Evolutionary conservation across 2,797 vertebrate species (phyloP).

Genomic region (Sternotherus odoratus): DNA sequence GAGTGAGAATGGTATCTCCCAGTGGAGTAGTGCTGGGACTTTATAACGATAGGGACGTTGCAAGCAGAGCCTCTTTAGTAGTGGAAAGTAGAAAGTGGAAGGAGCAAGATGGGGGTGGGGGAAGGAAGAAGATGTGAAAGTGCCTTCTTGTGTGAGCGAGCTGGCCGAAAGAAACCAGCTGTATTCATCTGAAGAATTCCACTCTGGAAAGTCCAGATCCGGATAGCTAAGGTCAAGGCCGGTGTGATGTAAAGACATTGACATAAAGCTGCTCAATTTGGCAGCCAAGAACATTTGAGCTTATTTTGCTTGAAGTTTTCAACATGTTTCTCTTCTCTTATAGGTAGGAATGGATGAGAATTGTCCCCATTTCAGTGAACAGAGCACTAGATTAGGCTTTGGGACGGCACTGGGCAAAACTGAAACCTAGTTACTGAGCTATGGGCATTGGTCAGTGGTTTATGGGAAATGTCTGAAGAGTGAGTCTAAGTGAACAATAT

Average conservation of each 20-base stretch:
- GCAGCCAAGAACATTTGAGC: constrained; percentile 56
- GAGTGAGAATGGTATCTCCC: neutral
- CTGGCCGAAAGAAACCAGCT: neutral
- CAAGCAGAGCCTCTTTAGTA: neutral
- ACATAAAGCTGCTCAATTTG: constrained; percentile 3
- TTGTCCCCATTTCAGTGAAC: neutral
- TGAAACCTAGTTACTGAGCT: neutral
- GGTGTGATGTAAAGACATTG: constrained; percentile 64
- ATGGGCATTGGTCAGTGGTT: neutral
- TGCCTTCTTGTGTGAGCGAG: neutral
- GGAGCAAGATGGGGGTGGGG: too few species aligned
- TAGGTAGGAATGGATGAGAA: constrained; percentile 3
- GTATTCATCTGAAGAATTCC: neutral
- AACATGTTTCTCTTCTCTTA: constrained; percentile 20
- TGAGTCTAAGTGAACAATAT: neutral
- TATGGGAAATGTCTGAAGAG: neutral
- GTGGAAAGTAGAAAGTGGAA: neutral
- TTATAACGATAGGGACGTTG: too few species aligned
- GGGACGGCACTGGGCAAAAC: neutral
- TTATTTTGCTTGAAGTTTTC: constrained; percentile 28
- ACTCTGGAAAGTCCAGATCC: constrained; percentile 27
- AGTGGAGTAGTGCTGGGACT: neutral
- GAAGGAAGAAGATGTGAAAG: neutral
- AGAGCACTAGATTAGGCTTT: neutral
- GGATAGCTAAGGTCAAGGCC: constrained; percentile 49